Evolutionary conservation across 2,113 vertebrate genomes (phyloP), one percentile per base, ranked within the genome.

Genomic region (Trematomus loennbergii): DNA sequence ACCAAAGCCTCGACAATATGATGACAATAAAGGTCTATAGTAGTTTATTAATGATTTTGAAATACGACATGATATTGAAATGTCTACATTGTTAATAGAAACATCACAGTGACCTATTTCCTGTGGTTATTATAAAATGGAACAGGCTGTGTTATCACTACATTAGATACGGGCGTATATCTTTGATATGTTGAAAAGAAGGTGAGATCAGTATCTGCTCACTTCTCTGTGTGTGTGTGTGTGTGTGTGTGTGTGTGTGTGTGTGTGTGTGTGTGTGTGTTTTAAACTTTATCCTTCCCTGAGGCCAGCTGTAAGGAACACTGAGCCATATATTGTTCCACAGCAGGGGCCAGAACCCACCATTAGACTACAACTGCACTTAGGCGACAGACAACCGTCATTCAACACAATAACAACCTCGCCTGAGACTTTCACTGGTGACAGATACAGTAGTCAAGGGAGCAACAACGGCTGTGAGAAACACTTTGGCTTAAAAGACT

Each of bases 281-380:
- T 17, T 50, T 46, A 57, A 64, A 79, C 74, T 72, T 82, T 78
- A 77, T 76, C 63, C 57, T 57, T 16, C 36, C 84, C 64, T 43
- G 20, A 49, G 77, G 77, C 60, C 40, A 50, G 52, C 75, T 67
- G 72, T 78, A 17, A 61, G 52, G 53, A 2, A 78, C 45, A 54
- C 66, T 45, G 63, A 83, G 75, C 43, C 55, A 52, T 87, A 81
- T 63, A 79, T 82, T 78, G 81, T 61, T 68, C 67, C 81, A 15
- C 75, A 57, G 57, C 70, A 55, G 3, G 16, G 36, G 46, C 16
- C 49, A 48, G 36, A 85, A 58, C 81, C 86, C 79, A 50, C 82
- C 72, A 87, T 91, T 83, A 87, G 53, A 67, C 82, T 60, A 33
- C 73, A 87, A 84, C 87, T 89, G 78, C 67, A 90, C 55, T 84